These are phyloP conservation scores for Cyaniris semiargus DNA, from an alignment of 2,888 invertebrate species.

Conservation along the genomic window DNA sequence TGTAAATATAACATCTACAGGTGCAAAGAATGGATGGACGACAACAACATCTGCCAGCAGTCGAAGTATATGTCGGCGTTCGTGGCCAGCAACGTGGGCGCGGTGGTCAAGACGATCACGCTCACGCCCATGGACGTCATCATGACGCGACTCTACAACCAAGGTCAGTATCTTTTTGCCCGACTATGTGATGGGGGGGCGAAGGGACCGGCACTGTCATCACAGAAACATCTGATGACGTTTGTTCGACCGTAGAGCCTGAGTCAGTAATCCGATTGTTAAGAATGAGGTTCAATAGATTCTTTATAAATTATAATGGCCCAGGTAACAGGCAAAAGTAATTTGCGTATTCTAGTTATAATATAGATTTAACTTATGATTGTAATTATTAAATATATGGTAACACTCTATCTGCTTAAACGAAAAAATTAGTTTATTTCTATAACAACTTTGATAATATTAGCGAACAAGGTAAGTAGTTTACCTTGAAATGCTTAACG, in stretches of 20 bases:
- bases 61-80: conserved; percentile 86
- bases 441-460: background rate
- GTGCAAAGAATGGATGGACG: conserved; percentile 73
- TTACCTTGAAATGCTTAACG: background rate
- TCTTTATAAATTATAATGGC: too few relatives aligned
- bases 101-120: conserved; percentile 86
- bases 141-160: conserved; percentile 93
- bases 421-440: background rate
- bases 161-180: conserved; percentile 74
- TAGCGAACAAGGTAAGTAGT: background rate
- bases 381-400: too few relatives aligned
- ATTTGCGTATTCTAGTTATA: too few relatives aligned
- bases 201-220: too few relatives aligned
- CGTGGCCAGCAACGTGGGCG: conserved; percentile 88
- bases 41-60: conserved; percentile 71
- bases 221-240: too few relatives aligned
- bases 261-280: too few relatives aligned
- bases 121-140: conserved; percentile 95
- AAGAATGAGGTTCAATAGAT: too few relatives aligned
- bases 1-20: conserved; percentile 46
- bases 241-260: too few relatives aligned
- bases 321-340: background rate
- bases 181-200: too few relatives aligned
- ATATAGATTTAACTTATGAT: too few relatives aligned
- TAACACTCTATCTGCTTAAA: background rate